Evolutionary conservation across 2,888 invertebrate species (phyloP), one percentile per base, ranked within the genome.

Genomic region (Cephus nigrinus): DNA sequence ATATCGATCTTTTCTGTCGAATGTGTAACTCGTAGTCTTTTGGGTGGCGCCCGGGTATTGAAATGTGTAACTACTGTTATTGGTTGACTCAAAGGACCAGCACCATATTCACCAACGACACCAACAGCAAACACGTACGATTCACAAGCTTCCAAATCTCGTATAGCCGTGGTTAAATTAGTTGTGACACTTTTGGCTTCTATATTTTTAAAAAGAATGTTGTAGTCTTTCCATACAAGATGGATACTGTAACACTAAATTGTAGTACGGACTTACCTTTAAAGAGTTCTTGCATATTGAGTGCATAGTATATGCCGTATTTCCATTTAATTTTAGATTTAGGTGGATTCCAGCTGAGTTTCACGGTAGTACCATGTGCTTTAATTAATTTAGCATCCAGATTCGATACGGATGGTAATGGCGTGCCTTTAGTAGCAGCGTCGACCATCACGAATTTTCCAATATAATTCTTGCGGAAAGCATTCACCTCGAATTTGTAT

Each of bases 221-320:
- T 55, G 2, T 55, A 55, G 55, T 23, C 23, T 5, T 23, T 55
- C 9, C 1, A 55, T 55, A 55, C 23, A 23, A 23, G 23, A 23
- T 55, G 71, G 71, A 76, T 33, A 77, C 69, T n/a, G 31, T 68
- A 77, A 77, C 15, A 68, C 81, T 78, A 72, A 78, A 78, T 32
- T 72, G 74, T 32, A 69, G 73, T 55, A 72, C 68, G 69, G 15
- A 88, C 92, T 92, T 88, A 95, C 95, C 93, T 90, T 94, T 93
- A 75, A 93, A 92, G 31, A 94, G 92, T 80, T 95, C 94, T 11
- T 93, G 93, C 86, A 92, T 93, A 83, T 87, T 93, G 4, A 93
- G 90, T 0, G 94, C 95, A 86, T 96, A 97, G 89, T 96, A 95
- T 71, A 97, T 93, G 32, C 95, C 96, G 88, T 97, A 97, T 68